phyloP scores from a whole-genome alignment of 2,797 vertebrate species.

The Hoplostethus atlanticus region DNA sequence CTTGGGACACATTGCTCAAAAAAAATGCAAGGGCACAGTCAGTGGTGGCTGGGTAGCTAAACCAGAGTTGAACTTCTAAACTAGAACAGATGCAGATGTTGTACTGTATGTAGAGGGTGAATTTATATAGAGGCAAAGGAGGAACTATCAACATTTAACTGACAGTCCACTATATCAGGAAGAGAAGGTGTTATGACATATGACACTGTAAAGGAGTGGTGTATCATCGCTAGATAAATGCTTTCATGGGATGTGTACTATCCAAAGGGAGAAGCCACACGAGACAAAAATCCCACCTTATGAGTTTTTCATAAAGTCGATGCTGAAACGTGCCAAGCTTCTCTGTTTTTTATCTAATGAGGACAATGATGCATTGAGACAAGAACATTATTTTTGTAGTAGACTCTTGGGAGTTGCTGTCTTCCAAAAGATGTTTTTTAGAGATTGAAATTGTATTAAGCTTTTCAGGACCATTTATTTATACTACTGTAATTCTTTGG shows the following conservation, averaged over 20 bases:
- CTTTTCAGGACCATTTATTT: too few species aligned
- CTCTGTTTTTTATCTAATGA: neutral
- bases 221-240: conserved; percentile 52
- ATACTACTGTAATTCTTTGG: too few species aligned
- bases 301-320: too few species aligned
- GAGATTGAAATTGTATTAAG: too few species aligned
- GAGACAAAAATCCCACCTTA: conserved; percentile 2
- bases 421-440: too few species aligned
- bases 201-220: conserved; percentile 46
- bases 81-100: conserved; percentile 43
- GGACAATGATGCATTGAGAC: conserved; percentile 2
- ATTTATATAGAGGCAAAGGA: conserved; percentile 24
- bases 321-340: too few species aligned
- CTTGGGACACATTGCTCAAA: conserved; percentile 47
- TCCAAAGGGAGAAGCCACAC: conserved; percentile 23
- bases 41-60: conserved; percentile 19
- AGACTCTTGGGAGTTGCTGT: neutral
- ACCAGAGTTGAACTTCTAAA: conserved; percentile 39
- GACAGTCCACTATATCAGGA: conserved; percentile 51
- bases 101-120: conserved; percentile 46
- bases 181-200: conserved; percentile 54
- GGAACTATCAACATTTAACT: conserved; percentile 38
- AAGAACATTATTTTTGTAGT: neutral
- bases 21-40: conserved; percentile 40
- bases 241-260: conserved; percentile 55